phyloP scores from a whole-genome alignment of 2,888 invertebrate genomes.

The Smittia aterrima region DNA sequence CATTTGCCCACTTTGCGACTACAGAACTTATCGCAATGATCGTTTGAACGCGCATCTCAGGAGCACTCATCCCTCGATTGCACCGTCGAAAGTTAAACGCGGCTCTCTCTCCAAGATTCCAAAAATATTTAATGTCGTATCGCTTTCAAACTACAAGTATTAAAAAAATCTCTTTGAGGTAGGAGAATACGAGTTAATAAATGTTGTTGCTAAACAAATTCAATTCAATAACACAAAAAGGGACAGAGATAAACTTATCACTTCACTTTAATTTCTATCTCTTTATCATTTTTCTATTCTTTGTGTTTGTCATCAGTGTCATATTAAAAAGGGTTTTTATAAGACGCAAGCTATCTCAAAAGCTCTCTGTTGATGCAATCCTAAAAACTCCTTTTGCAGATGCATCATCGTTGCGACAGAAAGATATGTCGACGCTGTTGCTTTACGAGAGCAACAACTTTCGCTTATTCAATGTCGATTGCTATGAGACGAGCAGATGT shows the following conservation, averaged over 20 bases:
- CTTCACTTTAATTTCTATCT: neutral
- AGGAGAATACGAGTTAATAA: neutral
- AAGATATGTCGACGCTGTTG: neutral
- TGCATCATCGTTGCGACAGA: neutral
- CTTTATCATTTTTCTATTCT: neutral
- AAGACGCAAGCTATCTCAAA: neutral
- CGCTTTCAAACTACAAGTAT: neutral
- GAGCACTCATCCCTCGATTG: constrained; percentile 53
- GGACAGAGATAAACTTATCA: neutral
- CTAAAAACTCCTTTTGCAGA: constrained; percentile 13
- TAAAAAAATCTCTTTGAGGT: constrained; percentile 12
- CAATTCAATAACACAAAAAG: no score
- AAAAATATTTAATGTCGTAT: neutral
- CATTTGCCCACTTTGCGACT: constrained; percentile 57
- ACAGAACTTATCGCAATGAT: constrained; percentile 58
- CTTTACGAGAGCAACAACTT: neutral
- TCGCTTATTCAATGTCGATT: neutral
- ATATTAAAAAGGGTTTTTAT: neutral
- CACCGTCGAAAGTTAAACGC: neutral
- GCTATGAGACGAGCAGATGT: neutral
- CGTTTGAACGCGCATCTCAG: constrained; percentile 58
- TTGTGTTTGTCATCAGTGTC: neutral
- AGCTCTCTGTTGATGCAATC: constrained; percentile 5
- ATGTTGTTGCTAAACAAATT: no score
- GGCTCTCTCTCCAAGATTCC: neutral